Conservation (phyloP, 2,888 invertebrate genomes). For the Pterobdella sp. region DNA sequence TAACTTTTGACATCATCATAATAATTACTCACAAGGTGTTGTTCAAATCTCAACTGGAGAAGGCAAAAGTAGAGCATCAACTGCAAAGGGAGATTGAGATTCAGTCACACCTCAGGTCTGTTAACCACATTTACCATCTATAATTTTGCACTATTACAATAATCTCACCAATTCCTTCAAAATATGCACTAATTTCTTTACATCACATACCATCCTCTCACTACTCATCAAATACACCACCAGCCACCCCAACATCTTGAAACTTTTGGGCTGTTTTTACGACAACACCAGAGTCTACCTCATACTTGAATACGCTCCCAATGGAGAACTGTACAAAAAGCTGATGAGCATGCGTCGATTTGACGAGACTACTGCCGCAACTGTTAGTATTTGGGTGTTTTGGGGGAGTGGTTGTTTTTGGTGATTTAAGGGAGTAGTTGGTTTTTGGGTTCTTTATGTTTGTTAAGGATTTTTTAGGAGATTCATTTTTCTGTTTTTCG, state of each 20-base stretch:
- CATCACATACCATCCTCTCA: no score
- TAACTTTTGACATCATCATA: neutral
- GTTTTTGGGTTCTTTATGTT: no score
- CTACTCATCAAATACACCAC: no score
- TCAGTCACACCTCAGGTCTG: conserved; percentile 77
- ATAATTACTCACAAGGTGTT: conserved; percentile 52
- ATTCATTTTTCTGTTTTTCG: no score
- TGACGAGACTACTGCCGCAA: conserved; percentile 58
- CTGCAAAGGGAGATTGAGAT: conserved; percentile 93
- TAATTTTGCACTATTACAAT: no score
- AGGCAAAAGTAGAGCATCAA: conserved; percentile 82
- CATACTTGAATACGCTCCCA: conserved; percentile 86
- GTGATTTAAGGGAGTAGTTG: no score
- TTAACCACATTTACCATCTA: no score
- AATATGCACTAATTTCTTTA: no score
- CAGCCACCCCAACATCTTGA: conserved; percentile 85
- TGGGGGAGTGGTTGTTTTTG: no score
- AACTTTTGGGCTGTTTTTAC: conserved; percentile 89
- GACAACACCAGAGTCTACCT: conserved; percentile 85
- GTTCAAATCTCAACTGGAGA: conserved; percentile 73
- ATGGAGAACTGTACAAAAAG: conserved; percentile 74
- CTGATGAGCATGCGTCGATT: conserved; percentile 66
- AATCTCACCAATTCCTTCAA: no score
- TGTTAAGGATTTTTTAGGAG: no score
- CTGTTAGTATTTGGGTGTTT: no score